phyloP scores from a whole-genome alignment of 2,888 invertebrate species.

The Thecocarcelia acutangulata region DNA sequence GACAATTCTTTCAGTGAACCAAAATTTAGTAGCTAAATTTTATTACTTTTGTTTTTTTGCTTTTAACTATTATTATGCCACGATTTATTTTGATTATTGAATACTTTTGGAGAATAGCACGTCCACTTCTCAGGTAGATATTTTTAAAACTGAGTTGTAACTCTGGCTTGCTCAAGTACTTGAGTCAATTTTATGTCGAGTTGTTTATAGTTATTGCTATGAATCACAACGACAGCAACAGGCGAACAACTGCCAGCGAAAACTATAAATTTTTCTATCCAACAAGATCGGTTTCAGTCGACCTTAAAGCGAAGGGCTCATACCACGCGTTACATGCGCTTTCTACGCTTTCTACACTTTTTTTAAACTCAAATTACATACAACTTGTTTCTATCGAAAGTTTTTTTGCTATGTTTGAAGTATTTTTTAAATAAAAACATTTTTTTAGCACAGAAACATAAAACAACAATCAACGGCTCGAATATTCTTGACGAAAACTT shows the following conservation, averaged over 20 bases:
- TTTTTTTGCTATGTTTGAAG: no score
- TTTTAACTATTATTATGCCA: constrained; percentile 25
- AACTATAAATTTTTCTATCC: neutral
- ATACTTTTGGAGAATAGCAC: constrained; percentile 26
- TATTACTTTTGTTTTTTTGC: neutral
- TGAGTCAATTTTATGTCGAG: constrained; percentile 40
- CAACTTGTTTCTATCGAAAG: no score
- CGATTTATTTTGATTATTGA: neutral
- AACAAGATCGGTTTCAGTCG: no score
- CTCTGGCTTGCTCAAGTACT: constrained; percentile 25
- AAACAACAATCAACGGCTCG: no score
- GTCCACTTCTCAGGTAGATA: constrained; percentile 49
- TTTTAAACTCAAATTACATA: no score
- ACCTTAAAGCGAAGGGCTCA: no score
- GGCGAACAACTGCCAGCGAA: neutral
- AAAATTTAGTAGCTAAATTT: constrained; percentile 2
- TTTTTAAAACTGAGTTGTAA: constrained; percentile 59
- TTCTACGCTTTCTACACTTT: no score
- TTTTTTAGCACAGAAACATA: no score
- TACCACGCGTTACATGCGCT: no score
- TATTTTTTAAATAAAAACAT: no score
- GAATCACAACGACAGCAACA: neutral
- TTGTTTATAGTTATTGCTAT: neutral
- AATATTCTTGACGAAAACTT: no score
- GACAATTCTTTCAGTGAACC: constrained; percentile 29